Percentiles rank a stretch among this genome's conserved stretches.
These are phyloP conservation scores for Phallusia fumigata DNA, from an alignment of 23 tunicate species.

Conservation along the genomic window DNA sequence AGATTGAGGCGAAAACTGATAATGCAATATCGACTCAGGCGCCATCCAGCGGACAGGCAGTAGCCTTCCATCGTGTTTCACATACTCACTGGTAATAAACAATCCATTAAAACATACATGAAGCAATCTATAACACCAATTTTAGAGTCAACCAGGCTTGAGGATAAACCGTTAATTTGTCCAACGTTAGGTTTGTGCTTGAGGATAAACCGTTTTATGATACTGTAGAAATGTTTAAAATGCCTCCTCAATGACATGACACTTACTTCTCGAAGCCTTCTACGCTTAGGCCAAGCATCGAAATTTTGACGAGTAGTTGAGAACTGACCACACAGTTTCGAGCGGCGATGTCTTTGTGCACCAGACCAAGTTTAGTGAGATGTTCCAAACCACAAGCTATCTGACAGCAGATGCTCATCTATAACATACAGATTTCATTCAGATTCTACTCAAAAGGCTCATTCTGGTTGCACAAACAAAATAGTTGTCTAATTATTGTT, in stretches of 20 bases:
- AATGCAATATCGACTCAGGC: constrained; percentile 61
- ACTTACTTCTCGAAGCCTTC: constrained; percentile 90
- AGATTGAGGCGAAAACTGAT: constrained; percentile 38
- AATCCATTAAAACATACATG: too few relatives aligned
- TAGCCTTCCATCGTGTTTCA: constrained; percentile 23
- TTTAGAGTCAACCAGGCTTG: too few relatives aligned
- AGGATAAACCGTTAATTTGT: not conserved
- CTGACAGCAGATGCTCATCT: constrained; percentile 94
- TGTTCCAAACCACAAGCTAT: constrained; percentile 86
- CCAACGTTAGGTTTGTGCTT: too few relatives aligned
- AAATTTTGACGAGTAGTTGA: constrained; percentile 66
- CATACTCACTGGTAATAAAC: constrained; percentile 70
- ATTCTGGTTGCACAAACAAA: too few relatives aligned
- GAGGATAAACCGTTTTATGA: too few relatives aligned
- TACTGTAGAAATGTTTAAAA: too few relatives aligned
- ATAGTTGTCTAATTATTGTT: too few relatives aligned
- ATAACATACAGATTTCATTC: not conserved
- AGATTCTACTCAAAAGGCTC: too few relatives aligned
- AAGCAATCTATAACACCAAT: not conserved
- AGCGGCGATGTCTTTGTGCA: constrained; percentile 80
- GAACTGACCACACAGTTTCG: constrained; percentile 96
- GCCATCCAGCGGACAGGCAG: constrained; percentile 95
- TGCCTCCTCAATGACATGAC: not conserved
- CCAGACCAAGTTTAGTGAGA: constrained; percentile 46
- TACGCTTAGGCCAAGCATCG: constrained; percentile 49